phyloP scores from a whole-genome alignment of 2,888 invertebrate species.

The Drosophila setosimentum region DNA sequence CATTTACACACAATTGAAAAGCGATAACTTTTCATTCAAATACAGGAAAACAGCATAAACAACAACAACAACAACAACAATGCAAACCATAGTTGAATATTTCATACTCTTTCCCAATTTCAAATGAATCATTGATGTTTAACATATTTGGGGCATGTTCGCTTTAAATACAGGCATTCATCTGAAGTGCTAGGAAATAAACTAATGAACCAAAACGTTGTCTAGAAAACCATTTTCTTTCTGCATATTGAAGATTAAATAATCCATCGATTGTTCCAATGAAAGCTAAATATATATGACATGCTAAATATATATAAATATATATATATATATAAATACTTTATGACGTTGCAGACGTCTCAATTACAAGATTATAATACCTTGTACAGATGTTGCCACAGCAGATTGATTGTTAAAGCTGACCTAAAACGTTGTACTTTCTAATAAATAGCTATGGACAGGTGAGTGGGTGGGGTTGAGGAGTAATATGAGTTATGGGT shows the following conservation, averaged over 20 bases:
- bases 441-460: neutral
- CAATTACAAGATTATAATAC: neutral
- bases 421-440: neutral
- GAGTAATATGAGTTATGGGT: neutral
- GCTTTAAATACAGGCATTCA: no score
- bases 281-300: no score
- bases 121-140: neutral
- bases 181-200: no score
- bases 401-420: neutral
- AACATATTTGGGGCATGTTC: neutral
- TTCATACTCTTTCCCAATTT: conserved; percentile 9
- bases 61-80: conserved; percentile 7
- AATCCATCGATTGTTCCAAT: no score
- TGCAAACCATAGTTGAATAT: neutral
- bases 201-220: no score
- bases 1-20: conserved; percentile 5
- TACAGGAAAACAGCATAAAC: conserved; percentile 7
- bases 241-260: neutral
- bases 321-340: neutral
- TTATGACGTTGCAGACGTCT: neutral
- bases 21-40: conserved; percentile 43
- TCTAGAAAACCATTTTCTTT: no score
- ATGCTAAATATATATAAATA: no score
- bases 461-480: no score
- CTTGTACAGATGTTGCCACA: neutral